These are phyloP conservation scores for Leptoclinus maculatus DNA, from an alignment of 2,797 vertebrate genomes.

Conservation along the genomic window DNA sequence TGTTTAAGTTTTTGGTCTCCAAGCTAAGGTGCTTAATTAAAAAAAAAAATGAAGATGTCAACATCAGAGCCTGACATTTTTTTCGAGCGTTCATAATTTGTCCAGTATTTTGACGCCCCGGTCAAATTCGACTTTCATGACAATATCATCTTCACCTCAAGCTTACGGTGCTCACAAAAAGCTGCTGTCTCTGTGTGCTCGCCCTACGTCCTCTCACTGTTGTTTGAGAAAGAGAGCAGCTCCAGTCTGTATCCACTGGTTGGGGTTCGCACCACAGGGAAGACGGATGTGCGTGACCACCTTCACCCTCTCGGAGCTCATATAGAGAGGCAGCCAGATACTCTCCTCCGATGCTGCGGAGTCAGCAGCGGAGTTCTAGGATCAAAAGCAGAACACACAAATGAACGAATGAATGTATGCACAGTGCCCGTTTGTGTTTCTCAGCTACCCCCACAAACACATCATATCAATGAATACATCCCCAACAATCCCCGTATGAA, in stretches of 20 bases:
- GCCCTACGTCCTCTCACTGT: conserved; percentile 72
- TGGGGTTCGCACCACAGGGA: conserved; percentile 89
- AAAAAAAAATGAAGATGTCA: conserved; percentile 13
- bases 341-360: conserved; percentile 84
- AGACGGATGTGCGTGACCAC: conserved; percentile 92
- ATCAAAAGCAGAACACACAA: conserved; percentile 6
- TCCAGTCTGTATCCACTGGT: conserved; percentile 95
- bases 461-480: background rate
- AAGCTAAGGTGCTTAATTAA: conserved; percentile 16
- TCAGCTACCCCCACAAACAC: background rate
- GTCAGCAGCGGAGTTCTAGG: conserved; percentile 55
- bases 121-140: conserved; percentile 8
- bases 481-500: background rate
- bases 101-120: background rate
- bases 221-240: conserved; percentile 95
- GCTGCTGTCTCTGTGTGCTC: background rate
- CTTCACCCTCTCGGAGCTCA: conserved; percentile 88
- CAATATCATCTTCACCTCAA: conserved; percentile 1
- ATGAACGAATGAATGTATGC: background rate
- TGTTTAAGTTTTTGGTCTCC: conserved; percentile 12
- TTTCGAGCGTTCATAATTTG: background rate
- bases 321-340: conserved; percentile 93
- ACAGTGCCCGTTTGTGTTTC: background rate
- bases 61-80: conserved; percentile 21
- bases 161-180: background rate